These are phyloP conservation scores for Mus caroli DNA, from an alignment of 2,797 vertebrate species.

Conservation along the genomic window DNA sequence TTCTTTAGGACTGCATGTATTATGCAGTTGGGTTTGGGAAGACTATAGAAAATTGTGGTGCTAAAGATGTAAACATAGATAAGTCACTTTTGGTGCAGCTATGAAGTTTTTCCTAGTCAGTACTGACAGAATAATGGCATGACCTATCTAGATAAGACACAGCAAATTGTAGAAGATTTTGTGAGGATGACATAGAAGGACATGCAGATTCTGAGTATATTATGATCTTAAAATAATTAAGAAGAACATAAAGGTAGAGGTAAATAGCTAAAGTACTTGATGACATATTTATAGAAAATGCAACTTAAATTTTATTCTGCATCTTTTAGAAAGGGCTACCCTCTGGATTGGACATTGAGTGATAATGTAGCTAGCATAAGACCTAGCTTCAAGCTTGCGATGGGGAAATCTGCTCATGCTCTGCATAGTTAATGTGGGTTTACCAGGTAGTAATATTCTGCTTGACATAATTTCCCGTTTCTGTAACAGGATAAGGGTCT, in stretches of 20 bases:
- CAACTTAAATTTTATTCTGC: background rate
- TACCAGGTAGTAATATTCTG: background rate
- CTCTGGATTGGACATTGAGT: background rate
- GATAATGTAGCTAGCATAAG: background rate
- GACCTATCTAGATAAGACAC: background rate
- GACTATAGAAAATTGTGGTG: background rate
- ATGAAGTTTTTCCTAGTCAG: background rate
- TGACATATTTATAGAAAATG: constrained; percentile 16
- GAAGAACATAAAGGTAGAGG: background rate
- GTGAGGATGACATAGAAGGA: background rate
- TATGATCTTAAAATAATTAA: background rate
- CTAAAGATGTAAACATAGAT: background rate
- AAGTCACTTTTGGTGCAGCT: background rate
- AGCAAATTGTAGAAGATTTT: background rate
- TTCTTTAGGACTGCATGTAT: background rate
- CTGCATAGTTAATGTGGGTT: background rate
- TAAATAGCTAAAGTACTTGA: background rate
- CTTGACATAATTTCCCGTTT: background rate
- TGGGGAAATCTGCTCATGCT: background rate
- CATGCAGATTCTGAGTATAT: background rate
- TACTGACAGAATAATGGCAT: background rate
- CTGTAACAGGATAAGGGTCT: background rate
- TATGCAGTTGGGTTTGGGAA: rapidly evolving
- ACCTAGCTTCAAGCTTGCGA: rapidly evolving
- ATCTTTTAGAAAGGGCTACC: background rate